phyloP scores from a whole-genome alignment of 2,113 vertebrate genomes.

The Dendropsophus ebraccatus region DNA sequence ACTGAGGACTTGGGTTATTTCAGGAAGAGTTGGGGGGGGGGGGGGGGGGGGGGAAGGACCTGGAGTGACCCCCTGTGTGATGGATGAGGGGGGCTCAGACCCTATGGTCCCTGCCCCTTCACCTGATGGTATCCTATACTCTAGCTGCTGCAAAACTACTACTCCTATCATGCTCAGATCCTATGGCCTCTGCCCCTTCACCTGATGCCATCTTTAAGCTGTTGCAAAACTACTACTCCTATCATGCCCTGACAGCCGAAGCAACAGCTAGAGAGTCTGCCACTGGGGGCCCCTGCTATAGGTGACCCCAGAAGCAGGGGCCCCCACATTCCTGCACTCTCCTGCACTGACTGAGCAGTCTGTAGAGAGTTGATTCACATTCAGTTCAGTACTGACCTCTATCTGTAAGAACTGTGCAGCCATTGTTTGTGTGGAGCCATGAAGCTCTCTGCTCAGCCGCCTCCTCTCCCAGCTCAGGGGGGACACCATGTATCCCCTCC shows the following conservation, averaged over 20 bases:
- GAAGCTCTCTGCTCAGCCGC: slow-evolving; percentile 1
- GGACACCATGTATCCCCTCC: neutral
- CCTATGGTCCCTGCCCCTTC: too few relatives aligned
- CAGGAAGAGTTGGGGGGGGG: too few relatives aligned
- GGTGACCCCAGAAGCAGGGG: too few relatives aligned
- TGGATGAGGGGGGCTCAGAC: neutral
- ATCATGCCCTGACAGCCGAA: too few relatives aligned
- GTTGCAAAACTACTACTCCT: too few relatives aligned
- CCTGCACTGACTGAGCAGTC: slow-evolving; percentile 23
- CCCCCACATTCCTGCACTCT: neutral
- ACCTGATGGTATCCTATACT: too few relatives aligned
- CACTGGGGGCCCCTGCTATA: too few relatives aligned
- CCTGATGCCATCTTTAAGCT: too few relatives aligned
- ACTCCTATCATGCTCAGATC: too few relatives aligned
- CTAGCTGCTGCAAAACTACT: too few relatives aligned
- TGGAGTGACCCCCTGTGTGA: neutral
- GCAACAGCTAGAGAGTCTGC: too few relatives aligned
- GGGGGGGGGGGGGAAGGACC: neutral
- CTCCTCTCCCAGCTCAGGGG: neutral
- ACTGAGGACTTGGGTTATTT: neutral
- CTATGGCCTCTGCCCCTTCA: too few relatives aligned
- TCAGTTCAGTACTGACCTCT: slow-evolving; percentile 84
- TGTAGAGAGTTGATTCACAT: slow-evolving; percentile 71
- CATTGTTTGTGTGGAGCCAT: slow-evolving; percentile 59
- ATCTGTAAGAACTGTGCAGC: slow-evolving; percentile 77